These are phyloP conservation scores for Meloidogyne floridensis DNA, from an alignment of 1,140 invertebrate species.

Conservation along the genomic window DNA sequence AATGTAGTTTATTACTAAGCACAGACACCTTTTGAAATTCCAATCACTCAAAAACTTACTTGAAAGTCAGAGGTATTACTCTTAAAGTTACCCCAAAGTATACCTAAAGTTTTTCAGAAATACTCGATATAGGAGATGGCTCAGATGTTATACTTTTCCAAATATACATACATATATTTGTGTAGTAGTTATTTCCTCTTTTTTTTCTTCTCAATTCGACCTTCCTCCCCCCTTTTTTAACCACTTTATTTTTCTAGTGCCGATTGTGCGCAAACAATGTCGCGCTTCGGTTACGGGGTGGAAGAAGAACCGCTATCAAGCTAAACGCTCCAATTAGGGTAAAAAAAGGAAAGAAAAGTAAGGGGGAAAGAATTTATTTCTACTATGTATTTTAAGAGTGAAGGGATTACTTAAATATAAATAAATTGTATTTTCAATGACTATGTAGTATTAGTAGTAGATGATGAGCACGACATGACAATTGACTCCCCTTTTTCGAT, in stretches of 20 bases:
- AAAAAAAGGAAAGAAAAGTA: neutral
- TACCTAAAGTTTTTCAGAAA: too few species aligned
- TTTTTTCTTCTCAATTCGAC: neutral
- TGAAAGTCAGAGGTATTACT: too few species aligned
- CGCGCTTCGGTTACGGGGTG: constrained; percentile 2
- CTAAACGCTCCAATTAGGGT: constrained; percentile 8
- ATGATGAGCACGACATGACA: neutral
- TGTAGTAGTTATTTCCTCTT: neutral
- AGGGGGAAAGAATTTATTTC: neutral
- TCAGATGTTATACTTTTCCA: neutral
- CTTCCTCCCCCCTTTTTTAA: neutral
- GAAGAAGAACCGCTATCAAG: constrained; percentile 8
- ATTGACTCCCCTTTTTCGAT: constrained; percentile 1
- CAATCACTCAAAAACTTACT: too few species aligned
- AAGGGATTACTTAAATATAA: neutral
- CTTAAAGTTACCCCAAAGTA: too few species aligned
- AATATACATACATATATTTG: neutral
- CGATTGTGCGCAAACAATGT: constrained; percentile 6
- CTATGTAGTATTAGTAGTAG: neutral
- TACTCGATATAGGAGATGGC: neutral
- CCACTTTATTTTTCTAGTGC: neutral
- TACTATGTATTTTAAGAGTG: neutral
- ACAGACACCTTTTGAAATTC: too few species aligned
- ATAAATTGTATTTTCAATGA: neutral
- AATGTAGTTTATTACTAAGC: too few species aligned